phyloP scores from a whole-genome alignment of 2,113 vertebrate species.

The Chunga burmeisteri region DNA sequence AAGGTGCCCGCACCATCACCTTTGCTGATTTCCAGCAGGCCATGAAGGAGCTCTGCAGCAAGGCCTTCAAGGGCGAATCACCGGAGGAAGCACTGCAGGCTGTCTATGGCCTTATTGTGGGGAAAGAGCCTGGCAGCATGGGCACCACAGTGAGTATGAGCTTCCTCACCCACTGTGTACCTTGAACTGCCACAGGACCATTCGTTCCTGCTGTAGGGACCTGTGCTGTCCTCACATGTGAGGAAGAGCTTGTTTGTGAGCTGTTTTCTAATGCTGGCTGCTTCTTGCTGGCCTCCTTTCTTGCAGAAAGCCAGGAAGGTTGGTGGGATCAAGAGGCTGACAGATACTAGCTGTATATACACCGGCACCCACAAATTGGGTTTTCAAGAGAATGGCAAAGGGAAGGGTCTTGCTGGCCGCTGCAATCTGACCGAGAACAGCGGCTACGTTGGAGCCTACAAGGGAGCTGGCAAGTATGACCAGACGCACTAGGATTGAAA shows the following conservation, averaged over 20 bases:
- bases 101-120: constrained; percentile 78
- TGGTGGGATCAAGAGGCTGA: constrained; percentile 82
- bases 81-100: constrained; percentile 79
- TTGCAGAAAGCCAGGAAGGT: constrained; percentile 80
- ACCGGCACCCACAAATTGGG: constrained; percentile 87
- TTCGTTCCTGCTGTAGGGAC: neutral
- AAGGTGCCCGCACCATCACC: constrained; percentile 81
- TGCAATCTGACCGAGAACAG: constrained; percentile 73
- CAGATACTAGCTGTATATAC: constrained; percentile 79
- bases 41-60: constrained; percentile 80
- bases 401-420: constrained; percentile 80
- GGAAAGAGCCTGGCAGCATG: constrained; percentile 77
- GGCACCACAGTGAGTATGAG: constrained; percentile 79
- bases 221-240: fast-evolving
- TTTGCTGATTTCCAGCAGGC: constrained; percentile 85
- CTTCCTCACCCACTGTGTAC: no score
- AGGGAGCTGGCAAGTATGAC: constrained; percentile 83
- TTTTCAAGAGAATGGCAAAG: constrained; percentile 86
- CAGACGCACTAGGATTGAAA: constrained; percentile 5
- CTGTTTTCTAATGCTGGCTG: neutral
- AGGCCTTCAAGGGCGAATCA: constrained; percentile 81
- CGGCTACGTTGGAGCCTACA: constrained; percentile 84
- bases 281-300: neutral
- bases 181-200: neutral
- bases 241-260: neutral